A percentile compares a stretch with the other conserved stretches of the same genome.
These are phyloP conservation scores for Mesoclemmys tuberculata DNA, from an alignment of 2,113 vertebrate species.

Conservation along the genomic window DNA sequence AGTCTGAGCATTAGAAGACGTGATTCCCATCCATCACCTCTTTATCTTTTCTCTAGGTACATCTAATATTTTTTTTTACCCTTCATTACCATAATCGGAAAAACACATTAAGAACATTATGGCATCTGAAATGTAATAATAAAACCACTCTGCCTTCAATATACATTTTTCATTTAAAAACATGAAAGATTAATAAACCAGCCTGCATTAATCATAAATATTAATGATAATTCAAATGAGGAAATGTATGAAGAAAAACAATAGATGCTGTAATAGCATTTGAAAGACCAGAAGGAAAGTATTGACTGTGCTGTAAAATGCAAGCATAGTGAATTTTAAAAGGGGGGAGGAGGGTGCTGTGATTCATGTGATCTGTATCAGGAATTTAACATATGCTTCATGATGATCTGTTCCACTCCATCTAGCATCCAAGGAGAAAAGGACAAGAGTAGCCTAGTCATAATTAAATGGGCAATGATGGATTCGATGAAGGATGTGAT, in stretches of 20 bases:
- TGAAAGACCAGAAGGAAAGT: background rate
- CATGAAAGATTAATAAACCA: background rate
- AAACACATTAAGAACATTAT: background rate
- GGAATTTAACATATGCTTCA: background rate
- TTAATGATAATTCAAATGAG: background rate
- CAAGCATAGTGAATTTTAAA: accelerated
- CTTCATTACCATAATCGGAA: background rate
- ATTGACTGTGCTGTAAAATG: background rate
- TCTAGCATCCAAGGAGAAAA: background rate
- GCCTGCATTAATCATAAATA: background rate
- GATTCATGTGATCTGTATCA: background rate
- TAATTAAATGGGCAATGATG: background rate
- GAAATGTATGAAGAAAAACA: background rate
- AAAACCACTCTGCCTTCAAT: background rate
- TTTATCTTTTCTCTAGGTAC: background rate
- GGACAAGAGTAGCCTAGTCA: background rate
- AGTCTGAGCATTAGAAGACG: background rate
- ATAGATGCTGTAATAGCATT: background rate
- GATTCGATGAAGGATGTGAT: background rate
- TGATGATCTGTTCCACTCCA: background rate
- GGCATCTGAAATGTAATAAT: background rate
- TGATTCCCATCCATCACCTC: background rate
- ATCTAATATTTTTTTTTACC: background rate
- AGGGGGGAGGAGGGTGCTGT: background rate
- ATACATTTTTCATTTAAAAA: background rate